Percentiles rank a stretch among this genome's conserved stretches.
Evolutionary conservation across 2,113 vertebrate genomes (phyloP).

Genomic region (Ginglymostoma cirratum): DNA sequence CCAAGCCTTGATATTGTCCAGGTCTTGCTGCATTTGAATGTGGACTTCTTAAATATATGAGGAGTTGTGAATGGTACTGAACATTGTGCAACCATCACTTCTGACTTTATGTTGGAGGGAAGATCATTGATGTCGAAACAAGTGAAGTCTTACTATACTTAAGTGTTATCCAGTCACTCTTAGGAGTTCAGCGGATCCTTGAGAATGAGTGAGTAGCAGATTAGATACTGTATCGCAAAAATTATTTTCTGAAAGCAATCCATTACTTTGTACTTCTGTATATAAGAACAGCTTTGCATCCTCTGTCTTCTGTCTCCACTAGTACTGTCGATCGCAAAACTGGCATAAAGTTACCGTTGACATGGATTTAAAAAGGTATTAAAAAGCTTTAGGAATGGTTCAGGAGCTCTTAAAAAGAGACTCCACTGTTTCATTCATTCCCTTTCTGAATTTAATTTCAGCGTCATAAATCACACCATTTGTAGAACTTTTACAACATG

Average conservation of each 20-base stretch:
- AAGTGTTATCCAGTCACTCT: not conserved
- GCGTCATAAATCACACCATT: not conserved
- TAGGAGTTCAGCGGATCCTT: not conserved
- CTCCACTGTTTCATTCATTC: not conserved
- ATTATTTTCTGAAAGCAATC: not conserved
- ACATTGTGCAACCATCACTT: no score
- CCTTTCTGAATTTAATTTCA: not conserved
- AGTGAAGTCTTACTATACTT: no score
- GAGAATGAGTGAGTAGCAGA: no score
- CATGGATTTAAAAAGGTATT: not conserved
- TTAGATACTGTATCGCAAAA: not conserved
- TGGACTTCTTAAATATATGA: no score
- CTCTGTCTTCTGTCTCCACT: not conserved
- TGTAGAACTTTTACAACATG: not conserved
- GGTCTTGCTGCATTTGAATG: no score
- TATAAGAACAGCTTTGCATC: not conserved
- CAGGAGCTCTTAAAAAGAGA: not conserved
- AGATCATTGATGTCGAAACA: no score
- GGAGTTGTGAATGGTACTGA: no score
- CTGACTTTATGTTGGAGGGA: no score
- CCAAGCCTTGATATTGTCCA: no score
- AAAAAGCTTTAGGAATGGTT: not conserved
- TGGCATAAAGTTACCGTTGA: not conserved
- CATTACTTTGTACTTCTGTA: not conserved
- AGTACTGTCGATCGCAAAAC: not conserved